Conservation (phyloP, 2,113 vertebrate genomes). For the Lepisosteus osseus region DNA sequence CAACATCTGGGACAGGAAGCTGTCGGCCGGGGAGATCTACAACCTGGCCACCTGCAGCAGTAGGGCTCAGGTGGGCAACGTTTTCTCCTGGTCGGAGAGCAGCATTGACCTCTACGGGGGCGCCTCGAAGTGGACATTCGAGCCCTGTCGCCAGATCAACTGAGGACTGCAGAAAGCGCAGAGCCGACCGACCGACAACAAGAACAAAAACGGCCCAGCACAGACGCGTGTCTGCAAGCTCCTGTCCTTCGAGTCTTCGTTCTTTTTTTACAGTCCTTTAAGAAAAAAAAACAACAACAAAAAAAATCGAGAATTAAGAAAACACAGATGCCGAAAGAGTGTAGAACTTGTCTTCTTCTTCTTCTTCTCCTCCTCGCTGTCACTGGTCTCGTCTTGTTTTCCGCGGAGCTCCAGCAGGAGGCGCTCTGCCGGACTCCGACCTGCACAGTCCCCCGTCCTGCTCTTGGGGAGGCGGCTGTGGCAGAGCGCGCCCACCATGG, state of each 20-base stretch:
- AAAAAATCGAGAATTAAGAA: conserved; percentile 47
- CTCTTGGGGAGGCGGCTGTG: no score
- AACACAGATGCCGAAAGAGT: conserved; percentile 47
- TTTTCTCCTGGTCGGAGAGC: conserved; percentile 88
- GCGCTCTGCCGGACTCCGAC: conserved; percentile 30
- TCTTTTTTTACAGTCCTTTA: conserved; percentile 52
- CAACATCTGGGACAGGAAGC: conserved; percentile 91
- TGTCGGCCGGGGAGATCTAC: conserved; percentile 84
- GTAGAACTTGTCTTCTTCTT: conserved; percentile 26
- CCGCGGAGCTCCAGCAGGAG: conserved; percentile 53
- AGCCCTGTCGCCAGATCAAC: conserved; percentile 91
- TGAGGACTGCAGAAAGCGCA: conserved; percentile 51
- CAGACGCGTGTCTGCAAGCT: conserved; percentile 54
- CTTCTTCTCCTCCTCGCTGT: no score
- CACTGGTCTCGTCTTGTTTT: conserved; percentile 36
- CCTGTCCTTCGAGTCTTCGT: conserved; percentile 61
- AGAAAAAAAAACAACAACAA: conserved; percentile 40
- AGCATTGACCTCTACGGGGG: conserved; percentile 92
- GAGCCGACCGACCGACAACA: neutral
- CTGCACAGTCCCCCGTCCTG: no score
- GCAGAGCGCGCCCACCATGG: conserved; percentile 10
- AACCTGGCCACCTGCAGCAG: conserved; percentile 89
- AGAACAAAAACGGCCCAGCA: conserved; percentile 28
- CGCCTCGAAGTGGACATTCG: conserved; percentile 94
- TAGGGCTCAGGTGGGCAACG: conserved; percentile 80